A percentile compares a stretch with the other conserved stretches of the same genome.
These are phyloP conservation scores for Plestiodon gilberti DNA, from an alignment of 2,113 vertebrate genomes.

Conservation along the genomic window DNA sequence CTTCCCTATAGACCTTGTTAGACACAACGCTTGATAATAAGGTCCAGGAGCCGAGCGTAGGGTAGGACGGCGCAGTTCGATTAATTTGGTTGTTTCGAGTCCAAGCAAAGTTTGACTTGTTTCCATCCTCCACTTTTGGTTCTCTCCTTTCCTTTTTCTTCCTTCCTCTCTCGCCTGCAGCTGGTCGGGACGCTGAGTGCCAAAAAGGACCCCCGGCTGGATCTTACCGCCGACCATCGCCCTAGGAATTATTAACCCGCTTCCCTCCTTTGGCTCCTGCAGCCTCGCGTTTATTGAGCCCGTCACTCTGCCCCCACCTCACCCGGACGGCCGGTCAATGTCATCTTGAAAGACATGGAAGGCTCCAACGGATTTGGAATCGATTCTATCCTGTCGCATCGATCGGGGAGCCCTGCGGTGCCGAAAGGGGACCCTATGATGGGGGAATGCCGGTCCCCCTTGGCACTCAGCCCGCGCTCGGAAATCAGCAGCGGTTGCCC, in stretches of 20 bases:
- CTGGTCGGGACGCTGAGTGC: constrained; percentile 68
- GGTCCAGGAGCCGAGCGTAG: not conserved
- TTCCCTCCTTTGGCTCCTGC: constrained; percentile 58
- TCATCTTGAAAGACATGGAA: constrained; percentile 84
- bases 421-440: constrained; percentile 89
- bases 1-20: not conserved
- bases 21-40: constrained; percentile 17
- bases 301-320: not conserved
- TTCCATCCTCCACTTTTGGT: not conserved
- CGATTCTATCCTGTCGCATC: constrained; percentile 95
- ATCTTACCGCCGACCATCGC: constrained; percentile 71
- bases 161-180: constrained; percentile 59
- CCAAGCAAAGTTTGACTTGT: constrained; percentile 56
- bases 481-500: constrained; percentile 93
- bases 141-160: not conserved
- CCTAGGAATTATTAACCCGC: constrained; percentile 61
- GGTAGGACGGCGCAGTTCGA: not conserved
- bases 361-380: constrained; percentile 97
- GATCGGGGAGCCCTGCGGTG: constrained; percentile 88
- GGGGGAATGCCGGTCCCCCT: constrained; percentile 89
- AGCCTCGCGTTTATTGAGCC: not conserved
- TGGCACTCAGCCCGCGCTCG: constrained; percentile 93
- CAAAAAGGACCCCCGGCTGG: constrained; percentile 71
- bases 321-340: constrained; percentile 74
- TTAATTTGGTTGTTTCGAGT: constrained; percentile 18